Evolutionary conservation across 2,797 vertebrate genomes (phyloP).

Genomic region (Alosa sapidissima): DNA sequence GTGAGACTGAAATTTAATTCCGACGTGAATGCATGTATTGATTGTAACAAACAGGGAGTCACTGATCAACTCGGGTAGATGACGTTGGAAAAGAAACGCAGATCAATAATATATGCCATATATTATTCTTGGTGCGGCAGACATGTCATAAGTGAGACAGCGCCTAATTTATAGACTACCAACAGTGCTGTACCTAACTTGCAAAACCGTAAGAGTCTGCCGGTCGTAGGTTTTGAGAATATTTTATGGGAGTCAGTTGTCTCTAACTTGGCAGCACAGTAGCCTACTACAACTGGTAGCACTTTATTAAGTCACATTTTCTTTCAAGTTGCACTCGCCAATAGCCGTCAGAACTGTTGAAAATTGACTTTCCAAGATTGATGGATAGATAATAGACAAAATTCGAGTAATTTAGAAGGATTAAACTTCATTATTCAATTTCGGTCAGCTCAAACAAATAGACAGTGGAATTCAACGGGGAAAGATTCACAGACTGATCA

Average conservation of each 20-base stretch:
- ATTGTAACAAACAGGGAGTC: constrained; percentile 47
- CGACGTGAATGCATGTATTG: constrained; percentile 59
- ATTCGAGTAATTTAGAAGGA: background rate
- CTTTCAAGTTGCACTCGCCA: background rate
- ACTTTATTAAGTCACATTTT: constrained; percentile 28
- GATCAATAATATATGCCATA: constrained; percentile 70
- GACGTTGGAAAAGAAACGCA: constrained; percentile 63
- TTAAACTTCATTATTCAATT: background rate
- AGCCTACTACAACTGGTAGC: constrained; percentile 34
- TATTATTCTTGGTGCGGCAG: constrained; percentile 62
- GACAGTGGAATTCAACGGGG: background rate
- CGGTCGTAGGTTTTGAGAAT: constrained; percentile 17
- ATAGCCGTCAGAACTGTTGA: background rate
- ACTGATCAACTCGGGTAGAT: constrained; percentile 60
- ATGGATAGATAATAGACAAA: background rate
- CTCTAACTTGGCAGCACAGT: constrained; percentile 27
- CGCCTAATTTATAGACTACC: constrained; percentile 44
- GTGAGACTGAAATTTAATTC: constrained; percentile 63
- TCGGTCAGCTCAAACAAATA: background rate
- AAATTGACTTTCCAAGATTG: background rate
- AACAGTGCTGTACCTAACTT: constrained; percentile 1
- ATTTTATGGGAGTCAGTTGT: constrained; percentile 25
- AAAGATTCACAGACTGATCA: background rate
- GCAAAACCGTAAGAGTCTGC: constrained; percentile 31
- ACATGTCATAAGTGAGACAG: constrained; percentile 42